Percentiles rank a stretch among this genome's conserved stretches.
phyloP scores from a whole-genome alignment of 2,888 invertebrate species.

The Pseudanteris insignis region DNA sequence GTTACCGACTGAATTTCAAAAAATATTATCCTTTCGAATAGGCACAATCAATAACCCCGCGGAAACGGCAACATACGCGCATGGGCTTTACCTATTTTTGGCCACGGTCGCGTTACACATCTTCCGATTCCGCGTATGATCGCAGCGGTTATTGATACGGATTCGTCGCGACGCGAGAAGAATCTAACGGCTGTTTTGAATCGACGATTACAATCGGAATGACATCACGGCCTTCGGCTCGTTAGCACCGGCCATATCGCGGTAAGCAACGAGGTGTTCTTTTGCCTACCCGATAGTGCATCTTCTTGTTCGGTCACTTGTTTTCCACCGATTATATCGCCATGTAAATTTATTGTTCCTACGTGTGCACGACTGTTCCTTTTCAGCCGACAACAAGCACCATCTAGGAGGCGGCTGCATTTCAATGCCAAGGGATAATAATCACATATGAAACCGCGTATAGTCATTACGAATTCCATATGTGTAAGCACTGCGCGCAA shows the following conservation, averaged over 20 bases:
- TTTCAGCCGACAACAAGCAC: conserved; percentile 41
- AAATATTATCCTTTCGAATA: too few species aligned
- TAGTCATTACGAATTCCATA: conserved; percentile 40
- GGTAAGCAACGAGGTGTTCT: conserved; percentile 47
- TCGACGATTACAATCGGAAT: conserved; percentile 46
- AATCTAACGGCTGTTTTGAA: conserved; percentile 40
- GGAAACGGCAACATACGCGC: too few species aligned
- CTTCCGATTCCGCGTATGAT: background rate
- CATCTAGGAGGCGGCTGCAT: conserved; percentile 39
- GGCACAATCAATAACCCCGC: too few species aligned
- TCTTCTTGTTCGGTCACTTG: conserved; percentile 61
- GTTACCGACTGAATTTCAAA: too few species aligned
- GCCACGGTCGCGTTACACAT: background rate
- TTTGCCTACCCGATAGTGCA: conserved; percentile 54
- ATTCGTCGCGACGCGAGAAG: conserved; percentile 11
- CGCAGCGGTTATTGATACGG: too few species aligned
- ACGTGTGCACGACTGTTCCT: conserved; percentile 52
- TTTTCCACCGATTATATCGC: conserved; percentile 61
- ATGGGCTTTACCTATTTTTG: too few species aligned
- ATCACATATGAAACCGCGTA: conserved; percentile 31
- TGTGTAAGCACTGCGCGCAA: conserved; percentile 12
- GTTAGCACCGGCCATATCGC: conserved; percentile 47
- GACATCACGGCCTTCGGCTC: conserved; percentile 47
- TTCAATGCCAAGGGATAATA: conserved; percentile 42
- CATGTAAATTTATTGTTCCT: conserved; percentile 61